Conservation (phyloP, 2,113 vertebrate genomes). For the Pristiophorus japonicus region DNA sequence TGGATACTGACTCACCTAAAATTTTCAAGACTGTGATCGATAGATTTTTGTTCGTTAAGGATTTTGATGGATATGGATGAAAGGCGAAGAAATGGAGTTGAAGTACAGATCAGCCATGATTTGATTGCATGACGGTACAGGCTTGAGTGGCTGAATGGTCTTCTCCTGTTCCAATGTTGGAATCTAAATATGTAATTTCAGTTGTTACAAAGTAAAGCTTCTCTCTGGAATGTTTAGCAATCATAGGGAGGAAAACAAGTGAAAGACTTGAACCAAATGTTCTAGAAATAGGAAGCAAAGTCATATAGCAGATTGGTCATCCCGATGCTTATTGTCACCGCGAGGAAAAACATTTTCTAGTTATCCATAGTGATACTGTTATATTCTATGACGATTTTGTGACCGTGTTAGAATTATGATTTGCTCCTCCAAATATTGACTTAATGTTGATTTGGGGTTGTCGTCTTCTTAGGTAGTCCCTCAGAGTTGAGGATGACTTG, state of each 20-base stretch:
- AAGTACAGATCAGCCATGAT: neutral
- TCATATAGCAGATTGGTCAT: neutral
- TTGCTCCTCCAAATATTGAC: neutral
- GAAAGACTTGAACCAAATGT: neutral
- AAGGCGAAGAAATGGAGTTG: neutral
- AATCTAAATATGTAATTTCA: neutral
- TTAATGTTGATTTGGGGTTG: too few species aligned
- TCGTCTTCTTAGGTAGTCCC: too few species aligned
- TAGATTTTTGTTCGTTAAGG: neutral
- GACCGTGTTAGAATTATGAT: too few species aligned
- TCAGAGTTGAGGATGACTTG: too few species aligned
- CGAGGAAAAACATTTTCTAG: neutral
- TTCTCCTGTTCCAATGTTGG: neutral
- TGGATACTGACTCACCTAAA: neutral
- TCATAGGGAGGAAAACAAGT: neutral
- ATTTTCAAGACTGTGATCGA: neutral
- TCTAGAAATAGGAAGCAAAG: neutral
- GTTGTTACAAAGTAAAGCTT: neutral
- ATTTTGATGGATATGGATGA: neutral
- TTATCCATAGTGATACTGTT: neutral
- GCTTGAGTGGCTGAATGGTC: too few species aligned
- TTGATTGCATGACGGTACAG: too few species aligned
- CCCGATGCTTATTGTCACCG: neutral
- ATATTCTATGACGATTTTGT: neutral
- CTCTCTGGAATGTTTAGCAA: neutral